Evolutionary conservation across 2,888 invertebrate species (phyloP).

Genomic region (Macrosiphum euphorbiae): DNA sequence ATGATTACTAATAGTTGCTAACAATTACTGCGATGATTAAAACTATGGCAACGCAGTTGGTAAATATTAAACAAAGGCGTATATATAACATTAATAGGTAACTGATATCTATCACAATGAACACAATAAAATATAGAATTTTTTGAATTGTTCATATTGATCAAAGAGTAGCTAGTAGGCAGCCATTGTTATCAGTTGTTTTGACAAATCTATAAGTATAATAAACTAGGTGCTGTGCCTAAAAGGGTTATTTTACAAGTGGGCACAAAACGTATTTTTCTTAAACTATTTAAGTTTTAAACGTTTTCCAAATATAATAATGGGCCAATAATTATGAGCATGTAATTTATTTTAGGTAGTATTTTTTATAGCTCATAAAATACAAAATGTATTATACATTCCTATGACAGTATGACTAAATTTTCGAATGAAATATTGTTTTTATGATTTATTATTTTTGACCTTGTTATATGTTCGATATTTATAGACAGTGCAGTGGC

Average conservation of each 20-base stretch:
- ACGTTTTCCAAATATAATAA: background rate
- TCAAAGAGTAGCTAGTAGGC: too few relatives aligned
- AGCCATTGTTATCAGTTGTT: background rate
- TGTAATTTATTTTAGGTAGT: background rate
- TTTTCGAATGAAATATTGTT: background rate
- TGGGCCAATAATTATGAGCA: background rate
- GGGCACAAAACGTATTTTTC: background rate
- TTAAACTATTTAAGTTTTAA: background rate
- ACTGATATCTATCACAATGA: too few relatives aligned
- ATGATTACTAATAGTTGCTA: too few relatives aligned
- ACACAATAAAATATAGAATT: too few relatives aligned
- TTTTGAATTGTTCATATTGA: too few relatives aligned
- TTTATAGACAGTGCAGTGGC: background rate
- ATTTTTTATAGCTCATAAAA: background rate
- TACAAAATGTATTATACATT: too few relatives aligned
- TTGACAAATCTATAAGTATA: background rate
- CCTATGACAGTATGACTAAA: background rate
- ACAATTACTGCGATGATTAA: too few relatives aligned
- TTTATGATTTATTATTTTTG: background rate
- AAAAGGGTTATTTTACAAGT: background rate
- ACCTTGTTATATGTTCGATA: background rate
- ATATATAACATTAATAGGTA: too few relatives aligned
- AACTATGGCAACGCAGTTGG: too few relatives aligned
- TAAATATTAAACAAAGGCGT: too few relatives aligned
- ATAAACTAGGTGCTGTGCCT: background rate